phyloP scores from a whole-genome alignment of 2,797 vertebrate genomes.

The Calcarius lapponicus region DNA sequence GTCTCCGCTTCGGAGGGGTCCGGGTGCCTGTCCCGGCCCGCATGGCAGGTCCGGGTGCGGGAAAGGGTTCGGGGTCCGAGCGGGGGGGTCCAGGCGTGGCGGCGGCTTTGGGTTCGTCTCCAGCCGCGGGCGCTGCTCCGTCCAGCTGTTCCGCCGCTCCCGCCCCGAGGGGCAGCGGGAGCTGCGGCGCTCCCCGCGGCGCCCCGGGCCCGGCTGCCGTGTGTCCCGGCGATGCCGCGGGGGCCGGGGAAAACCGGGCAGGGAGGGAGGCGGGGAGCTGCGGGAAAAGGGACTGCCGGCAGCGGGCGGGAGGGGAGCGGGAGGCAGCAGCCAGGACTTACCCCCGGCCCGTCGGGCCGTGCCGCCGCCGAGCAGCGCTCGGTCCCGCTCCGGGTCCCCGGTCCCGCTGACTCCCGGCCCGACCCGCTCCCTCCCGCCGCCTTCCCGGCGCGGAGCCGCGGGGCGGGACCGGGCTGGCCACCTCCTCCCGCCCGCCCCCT shows the following conservation, averaged over 20 bases:
- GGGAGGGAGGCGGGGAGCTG: background rate
- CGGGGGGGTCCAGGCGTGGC: background rate
- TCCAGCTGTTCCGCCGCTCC: background rate
- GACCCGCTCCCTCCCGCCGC: background rate
- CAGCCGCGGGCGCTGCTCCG: background rate
- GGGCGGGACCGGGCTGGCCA: constrained; percentile 16
- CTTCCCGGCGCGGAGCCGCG: background rate
- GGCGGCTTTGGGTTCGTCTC: background rate
- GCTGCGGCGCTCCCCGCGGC: background rate
- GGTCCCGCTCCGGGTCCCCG: background rate
- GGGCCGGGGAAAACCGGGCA: background rate
- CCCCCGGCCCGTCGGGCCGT: background rate
- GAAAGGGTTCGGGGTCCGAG: background rate
- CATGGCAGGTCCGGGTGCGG: background rate
- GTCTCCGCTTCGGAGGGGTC: background rate
- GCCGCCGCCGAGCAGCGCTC: background rate
- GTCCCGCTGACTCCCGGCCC: background rate
- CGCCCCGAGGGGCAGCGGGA: background rate
- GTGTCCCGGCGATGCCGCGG: background rate
- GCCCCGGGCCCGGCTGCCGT: background rate
- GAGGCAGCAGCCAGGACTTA: background rate
- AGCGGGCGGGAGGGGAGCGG: background rate
- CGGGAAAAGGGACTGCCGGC: background rate
- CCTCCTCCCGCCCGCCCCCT: background rate
- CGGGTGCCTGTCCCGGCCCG: background rate